Evolutionary conservation across 2,797 vertebrate genomes (phyloP), one percentile per base, ranked within the genome.

Genomic region (Lithobates sylvaticus): DNA sequence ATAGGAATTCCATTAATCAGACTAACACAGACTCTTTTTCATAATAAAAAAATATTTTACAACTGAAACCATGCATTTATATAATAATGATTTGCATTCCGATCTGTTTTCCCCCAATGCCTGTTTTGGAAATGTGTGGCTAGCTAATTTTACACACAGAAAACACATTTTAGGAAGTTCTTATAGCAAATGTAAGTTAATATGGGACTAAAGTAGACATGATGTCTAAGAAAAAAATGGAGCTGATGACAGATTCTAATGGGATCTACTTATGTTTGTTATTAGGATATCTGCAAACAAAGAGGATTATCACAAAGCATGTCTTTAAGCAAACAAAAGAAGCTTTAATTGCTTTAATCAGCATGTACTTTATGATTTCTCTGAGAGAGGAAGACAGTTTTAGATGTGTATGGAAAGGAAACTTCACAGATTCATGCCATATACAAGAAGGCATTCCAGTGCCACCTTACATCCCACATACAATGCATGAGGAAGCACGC

Each of bases 331-430:
- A 98, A 99, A 98, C 97, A 98, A 97, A 97, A 94, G 95, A 94
- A 97, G 95, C 96, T 97, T 97, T 98, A 99, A 99, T 98, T 98
- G 97, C 96, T 97, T 97, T 98, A 97, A 99, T 99, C 97, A 97
- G 96, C 95, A 93, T 91, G 91, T 91, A 95, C 96, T 96, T 97
- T 98, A 96, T 97, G 96, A 95, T 97, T 95, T 91, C 94, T 93
- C 91, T 95, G 96, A 96, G 96, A 97, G 91, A 93, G 95, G 96
- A 97, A 97, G 97, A 95, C 95, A 96, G 96, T 96, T 96, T 91
- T 95, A 97, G 94, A 92, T 96, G 96, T 94, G 94, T 97, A 94
- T 92, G 92, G 90, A 93, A 94, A 93, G 94, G 97, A 95, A 97
- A 91, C 89, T 81, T 85, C 82, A 92, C 86, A 92, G 88, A 78